phyloP scores from a whole-genome alignment of 2,888 invertebrate genomes.

The Cerceris ruficornis region DNA sequence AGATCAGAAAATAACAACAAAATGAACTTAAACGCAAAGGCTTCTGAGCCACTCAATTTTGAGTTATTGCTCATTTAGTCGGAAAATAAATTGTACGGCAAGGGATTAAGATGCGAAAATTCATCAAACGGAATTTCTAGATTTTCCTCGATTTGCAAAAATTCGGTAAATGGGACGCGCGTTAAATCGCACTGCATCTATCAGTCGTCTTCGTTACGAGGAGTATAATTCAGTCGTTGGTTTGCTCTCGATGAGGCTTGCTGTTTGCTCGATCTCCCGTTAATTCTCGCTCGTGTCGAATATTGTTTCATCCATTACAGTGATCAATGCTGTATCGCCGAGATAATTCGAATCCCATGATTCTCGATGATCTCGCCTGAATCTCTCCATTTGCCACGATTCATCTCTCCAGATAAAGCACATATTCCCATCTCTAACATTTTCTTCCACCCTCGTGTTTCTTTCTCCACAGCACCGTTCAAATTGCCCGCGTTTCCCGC shows the following conservation, averaged over 20 bases:
- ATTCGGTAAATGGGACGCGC: conserved; percentile 30
- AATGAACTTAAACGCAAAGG: no score
- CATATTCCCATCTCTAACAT: neutral
- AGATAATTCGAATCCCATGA: conserved; percentile 9
- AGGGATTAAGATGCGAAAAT: no score
- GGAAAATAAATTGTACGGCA: no score
- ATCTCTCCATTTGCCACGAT: neutral
- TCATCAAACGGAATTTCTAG: no score
- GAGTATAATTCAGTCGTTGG: conserved; percentile 30
- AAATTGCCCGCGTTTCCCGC: no score
- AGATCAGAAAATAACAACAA: no score
- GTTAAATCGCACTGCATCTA: conserved; percentile 12
- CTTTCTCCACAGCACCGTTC: no score
- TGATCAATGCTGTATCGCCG: conserved; percentile 10
- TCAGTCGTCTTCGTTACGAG: conserved; percentile 32
- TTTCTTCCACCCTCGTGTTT: no score
- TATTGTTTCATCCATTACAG: conserved; percentile 36
- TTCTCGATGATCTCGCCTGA: neutral
- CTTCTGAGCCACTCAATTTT: no score
- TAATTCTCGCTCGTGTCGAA: conserved; percentile 32
- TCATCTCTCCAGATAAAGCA: neutral
- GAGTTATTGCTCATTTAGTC: no score
- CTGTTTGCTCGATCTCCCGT: conserved; percentile 25
- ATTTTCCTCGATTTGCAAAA: conserved; percentile 1
- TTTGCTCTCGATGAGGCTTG: conserved; percentile 1